Percentiles rank a stretch among this genome's conserved stretches.
Evolutionary conservation across 2,113 vertebrate species (phyloP).

Genomic region (Anthoscopus minutus): DNA sequence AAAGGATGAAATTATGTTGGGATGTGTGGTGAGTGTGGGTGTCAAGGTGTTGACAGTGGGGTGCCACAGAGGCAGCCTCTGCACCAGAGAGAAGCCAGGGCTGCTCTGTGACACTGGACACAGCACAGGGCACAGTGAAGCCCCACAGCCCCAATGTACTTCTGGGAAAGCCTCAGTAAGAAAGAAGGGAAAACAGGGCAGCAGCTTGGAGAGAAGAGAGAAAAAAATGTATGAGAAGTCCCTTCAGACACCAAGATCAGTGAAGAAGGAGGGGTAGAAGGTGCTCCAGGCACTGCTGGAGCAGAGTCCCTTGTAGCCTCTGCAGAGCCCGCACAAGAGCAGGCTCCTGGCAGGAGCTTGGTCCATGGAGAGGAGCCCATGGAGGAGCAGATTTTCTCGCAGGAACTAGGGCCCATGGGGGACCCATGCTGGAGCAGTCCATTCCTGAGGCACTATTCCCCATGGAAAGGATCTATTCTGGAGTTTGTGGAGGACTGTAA

Average conservation of each 20-base stretch:
- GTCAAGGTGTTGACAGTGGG: neutral
- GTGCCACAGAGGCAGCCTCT: no score
- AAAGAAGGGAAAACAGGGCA: neutral
- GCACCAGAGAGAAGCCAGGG: neutral
- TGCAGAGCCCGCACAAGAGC: neutral
- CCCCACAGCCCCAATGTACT: rapidly evolving
- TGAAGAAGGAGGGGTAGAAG: neutral
- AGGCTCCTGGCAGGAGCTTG: neutral
- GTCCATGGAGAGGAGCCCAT: neutral
- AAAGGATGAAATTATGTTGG: neutral
- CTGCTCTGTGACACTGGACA: neutral
- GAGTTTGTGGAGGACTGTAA: neutral
- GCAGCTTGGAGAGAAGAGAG: neutral
- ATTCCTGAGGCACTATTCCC: neutral
- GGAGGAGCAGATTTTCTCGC: neutral
- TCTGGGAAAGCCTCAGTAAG: neutral
- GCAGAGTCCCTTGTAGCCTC: neutral
- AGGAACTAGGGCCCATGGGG: neutral
- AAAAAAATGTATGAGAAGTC: neutral
- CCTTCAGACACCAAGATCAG: neutral
- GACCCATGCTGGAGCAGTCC: neutral
- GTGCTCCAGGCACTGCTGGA: neutral
- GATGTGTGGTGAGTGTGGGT: neutral
- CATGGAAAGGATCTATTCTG: neutral
- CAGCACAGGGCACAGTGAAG: neutral